Evolutionary conservation across 2,888 invertebrate genomes (phyloP).

Genomic region (Clostera curtula): DNA sequence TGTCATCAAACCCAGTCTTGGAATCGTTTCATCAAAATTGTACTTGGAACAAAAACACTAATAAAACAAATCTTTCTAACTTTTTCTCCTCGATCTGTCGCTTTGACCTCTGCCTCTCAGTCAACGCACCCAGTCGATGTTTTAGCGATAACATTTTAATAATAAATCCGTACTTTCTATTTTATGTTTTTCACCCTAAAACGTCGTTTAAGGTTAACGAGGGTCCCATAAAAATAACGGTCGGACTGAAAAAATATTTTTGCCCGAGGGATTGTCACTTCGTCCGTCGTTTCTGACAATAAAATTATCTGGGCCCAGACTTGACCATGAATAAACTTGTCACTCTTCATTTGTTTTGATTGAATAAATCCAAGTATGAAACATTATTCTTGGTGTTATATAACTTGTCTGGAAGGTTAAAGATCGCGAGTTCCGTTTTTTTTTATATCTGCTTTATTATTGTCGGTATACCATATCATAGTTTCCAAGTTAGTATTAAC

Average conservation of each 20-base stretch:
- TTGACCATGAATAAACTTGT: not conserved
- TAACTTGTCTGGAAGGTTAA: too few species aligned
- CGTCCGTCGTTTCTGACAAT: slow-evolving; percentile 4
- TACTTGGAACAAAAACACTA: too few species aligned
- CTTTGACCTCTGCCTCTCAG: slow-evolving; percentile 10
- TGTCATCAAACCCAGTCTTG: too few species aligned
- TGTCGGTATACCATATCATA: too few species aligned
- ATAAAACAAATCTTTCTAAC: too few species aligned
- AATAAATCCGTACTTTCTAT: slow-evolving; percentile 15
- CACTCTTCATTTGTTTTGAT: not conserved
- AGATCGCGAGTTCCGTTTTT: too few species aligned
- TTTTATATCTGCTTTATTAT: too few species aligned
- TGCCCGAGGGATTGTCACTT: slow-evolving; percentile 6
- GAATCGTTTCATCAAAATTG: too few species aligned
- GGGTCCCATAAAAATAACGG: slow-evolving; percentile 13
- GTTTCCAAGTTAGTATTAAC: too few species aligned
- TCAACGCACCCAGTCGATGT: slow-evolving; percentile 9
- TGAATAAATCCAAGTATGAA: too few species aligned
- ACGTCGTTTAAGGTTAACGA: slow-evolving; percentile 17
- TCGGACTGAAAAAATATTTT: slow-evolving; percentile 3
- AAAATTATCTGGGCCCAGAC: slow-evolving; percentile 7
- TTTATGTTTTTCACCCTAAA: slow-evolving; percentile 9
- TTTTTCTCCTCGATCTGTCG: not conserved
- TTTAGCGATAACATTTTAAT: slow-evolving; percentile 7
- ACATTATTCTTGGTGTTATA: too few species aligned